Evolutionary conservation across 2,797 vertebrate genomes (phyloP), one percentile per base, ranked within the genome.

Genomic region (Erpetoichthys calabaricus): DNA sequence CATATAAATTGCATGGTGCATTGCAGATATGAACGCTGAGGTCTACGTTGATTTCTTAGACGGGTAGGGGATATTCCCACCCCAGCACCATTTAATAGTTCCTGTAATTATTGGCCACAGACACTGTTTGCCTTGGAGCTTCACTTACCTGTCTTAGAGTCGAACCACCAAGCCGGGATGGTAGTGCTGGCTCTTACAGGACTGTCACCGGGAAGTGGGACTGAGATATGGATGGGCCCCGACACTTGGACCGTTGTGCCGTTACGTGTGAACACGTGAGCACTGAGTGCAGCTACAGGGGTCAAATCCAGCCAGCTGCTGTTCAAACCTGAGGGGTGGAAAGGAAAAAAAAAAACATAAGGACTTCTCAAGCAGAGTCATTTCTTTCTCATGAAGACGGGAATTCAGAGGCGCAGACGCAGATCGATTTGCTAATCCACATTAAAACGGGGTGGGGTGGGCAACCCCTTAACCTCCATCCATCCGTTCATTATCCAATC

Each of bases 91-190:
- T 25, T 25, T 25, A 25, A 25, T 2, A 25, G 25, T 2, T 25
- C 25, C 25, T 25, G 25, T 25, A 25, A 25, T 25, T 25, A 25
- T 25, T 25, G 25, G 25, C 25, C 25, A 1, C 25, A 25, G 25
- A 25, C 1, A 25, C 25, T 25, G 25, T 25, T 25, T 25, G 42
- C 10, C 8, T 44, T 54, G 5, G 5, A 0, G 8, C 4, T 1
- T 57, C 44, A 56, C 80, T 73, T 64, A 96, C 91, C 92, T 2
- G 82, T 89, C 73, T 82, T 91, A 9, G 81, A 77, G 70, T 91
- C 86, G 57, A 91, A 96, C 67, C 85, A 78, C 92, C 92, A 96
- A 51, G 88, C 86, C 0, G 92, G 92, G 4, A 96, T 78, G 41
- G 88, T 92, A 5, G 80, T 88, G 63, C 89, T 80, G 56, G 85